Evolutionary conservation across 92 coral and sea anemone genomes (phyloP), one percentile per base, ranked within the genome.

Genomic region (Parazoanthus darwini): DNA sequence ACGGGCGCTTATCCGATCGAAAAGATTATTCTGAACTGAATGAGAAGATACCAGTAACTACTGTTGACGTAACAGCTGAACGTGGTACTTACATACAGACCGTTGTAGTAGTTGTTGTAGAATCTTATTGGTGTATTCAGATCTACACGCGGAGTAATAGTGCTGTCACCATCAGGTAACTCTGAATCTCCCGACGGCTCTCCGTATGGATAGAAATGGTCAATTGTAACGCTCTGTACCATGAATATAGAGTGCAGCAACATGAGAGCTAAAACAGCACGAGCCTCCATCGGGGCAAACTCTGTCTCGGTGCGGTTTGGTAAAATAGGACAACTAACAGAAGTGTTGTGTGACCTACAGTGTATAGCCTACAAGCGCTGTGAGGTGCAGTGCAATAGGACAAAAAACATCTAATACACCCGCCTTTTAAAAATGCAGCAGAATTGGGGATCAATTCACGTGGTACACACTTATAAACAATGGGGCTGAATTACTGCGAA

Each of bases 191-290:
- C 94, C 58, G 35, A 38, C 37, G 23, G 84, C 42, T 85, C 90
- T 42, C 96, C 98, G 86, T 89, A 90, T 10, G 99, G 91, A 79
- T 92, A 97, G 90, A 97, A 91, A 70, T 91, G 88, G 44, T 76
- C 83, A 43, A 90, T 56, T 54, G 86, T 67, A 66, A 93, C 89
- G 42, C 91, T 85, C 81, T 76, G 50, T 51, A 66, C 91, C 22
- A 77, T 43, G 71, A 88, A 42, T 67, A 90, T 63, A 65, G 92
- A 71, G 80, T 82, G 88, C 85, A 92, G 79, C 77, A 85, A 74
- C 78, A 82, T 25, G 70, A 86, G 56, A 29, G 90, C 36, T 72
- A 91, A 74, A 42, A n/a, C 68, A 39, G 82, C 2, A 50, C 37
- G 29, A 51, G 84, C 48, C 74, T 44, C 88, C 91, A 83, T 83